These are phyloP conservation scores for Hemicrepidius hirtus DNA, from an alignment of 2,888 invertebrate genomes.

Conservation along the genomic window DNA sequence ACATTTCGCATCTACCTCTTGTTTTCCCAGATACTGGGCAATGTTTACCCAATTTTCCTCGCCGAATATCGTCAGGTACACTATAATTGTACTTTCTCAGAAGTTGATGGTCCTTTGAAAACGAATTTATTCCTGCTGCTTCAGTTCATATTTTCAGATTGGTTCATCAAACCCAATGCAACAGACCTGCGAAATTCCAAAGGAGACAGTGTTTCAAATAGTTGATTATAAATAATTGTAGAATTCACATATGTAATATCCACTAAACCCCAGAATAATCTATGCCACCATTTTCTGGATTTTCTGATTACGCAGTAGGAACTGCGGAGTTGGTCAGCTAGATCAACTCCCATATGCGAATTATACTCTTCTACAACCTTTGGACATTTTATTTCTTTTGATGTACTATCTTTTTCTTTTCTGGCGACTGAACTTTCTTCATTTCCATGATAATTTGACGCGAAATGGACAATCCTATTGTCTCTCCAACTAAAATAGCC, in stretches of 20 bases:
- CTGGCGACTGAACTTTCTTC: neutral
- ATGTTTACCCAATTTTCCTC: slow-evolving; percentile 12
- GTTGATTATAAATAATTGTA: neutral
- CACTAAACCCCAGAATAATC: slow-evolving; percentile 25
- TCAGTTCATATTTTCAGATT: neutral
- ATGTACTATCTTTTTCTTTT: slow-evolving; percentile 24
- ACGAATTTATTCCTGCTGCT: neutral
- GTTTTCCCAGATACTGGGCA: neutral
- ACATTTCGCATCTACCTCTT: slow-evolving; percentile 35
- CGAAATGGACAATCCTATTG: slow-evolving; percentile 39
- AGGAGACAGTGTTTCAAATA: neutral
- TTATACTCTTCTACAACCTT: slow-evolving; percentile 23
- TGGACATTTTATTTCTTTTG: neutral
- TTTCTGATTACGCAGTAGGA: slow-evolving; percentile 20
- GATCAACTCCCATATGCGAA: slow-evolving; percentile 18
- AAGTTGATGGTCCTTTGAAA: no score
- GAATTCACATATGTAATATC: slow-evolving; percentile 22
- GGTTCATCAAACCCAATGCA: neutral
- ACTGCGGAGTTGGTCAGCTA: slow-evolving; percentile 23
- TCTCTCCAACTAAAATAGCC: slow-evolving; percentile 45
- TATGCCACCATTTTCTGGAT: slow-evolving; percentile 32
- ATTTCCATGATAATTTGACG: slow-evolving; percentile 39
- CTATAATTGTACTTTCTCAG: slow-evolving; percentile 14
- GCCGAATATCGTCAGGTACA: slow-evolving; percentile 1
- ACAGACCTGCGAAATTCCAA: slow-evolving; percentile 21